These are phyloP conservation scores for Enoplosus armatus DNA, from an alignment of 2,797 vertebrate species.

Conservation along the genomic window DNA sequence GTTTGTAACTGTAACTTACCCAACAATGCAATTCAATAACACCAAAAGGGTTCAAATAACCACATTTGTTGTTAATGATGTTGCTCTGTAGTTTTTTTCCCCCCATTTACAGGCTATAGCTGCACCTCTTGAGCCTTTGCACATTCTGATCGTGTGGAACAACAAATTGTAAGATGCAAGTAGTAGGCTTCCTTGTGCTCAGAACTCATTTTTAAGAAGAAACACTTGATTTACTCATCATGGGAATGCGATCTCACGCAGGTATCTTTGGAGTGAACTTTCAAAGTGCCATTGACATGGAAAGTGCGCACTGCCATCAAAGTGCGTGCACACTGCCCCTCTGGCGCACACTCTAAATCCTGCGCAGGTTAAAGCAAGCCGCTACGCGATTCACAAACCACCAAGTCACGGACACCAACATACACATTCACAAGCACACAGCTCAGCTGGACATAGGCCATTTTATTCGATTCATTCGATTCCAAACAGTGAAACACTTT, in stretches of 20 bases:
- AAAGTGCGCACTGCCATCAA: slow-evolving; percentile 20
- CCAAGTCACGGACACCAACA: slow-evolving; percentile 64
- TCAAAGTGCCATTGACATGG: slow-evolving; percentile 62
- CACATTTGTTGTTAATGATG: background rate
- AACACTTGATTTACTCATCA: background rate
- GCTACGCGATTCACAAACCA: slow-evolving; percentile 33
- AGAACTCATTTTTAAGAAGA: background rate
- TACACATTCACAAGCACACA: slow-evolving; percentile 74
- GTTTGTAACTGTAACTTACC: background rate
- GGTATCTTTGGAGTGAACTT: slow-evolving; percentile 47
- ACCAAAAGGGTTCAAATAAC: background rate
- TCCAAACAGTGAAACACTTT: slow-evolving; percentile 34
- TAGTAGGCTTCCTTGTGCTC: no score
- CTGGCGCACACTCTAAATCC: slow-evolving; percentile 25
- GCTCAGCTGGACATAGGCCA: slow-evolving; percentile 41
- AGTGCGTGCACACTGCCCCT: slow-evolving; percentile 9
- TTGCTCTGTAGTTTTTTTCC: background rate
- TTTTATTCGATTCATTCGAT: slow-evolving; percentile 60
- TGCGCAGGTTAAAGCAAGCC: slow-evolving; percentile 34
- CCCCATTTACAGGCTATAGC: background rate
- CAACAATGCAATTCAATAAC: background rate
- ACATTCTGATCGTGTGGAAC: background rate
- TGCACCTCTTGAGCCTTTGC: background rate
- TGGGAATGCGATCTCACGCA: background rate
- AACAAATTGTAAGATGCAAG: background rate